Evolutionary conservation across 2,113 vertebrate genomes (phyloP).

Genomic region (Rhineura floridana): DNA sequence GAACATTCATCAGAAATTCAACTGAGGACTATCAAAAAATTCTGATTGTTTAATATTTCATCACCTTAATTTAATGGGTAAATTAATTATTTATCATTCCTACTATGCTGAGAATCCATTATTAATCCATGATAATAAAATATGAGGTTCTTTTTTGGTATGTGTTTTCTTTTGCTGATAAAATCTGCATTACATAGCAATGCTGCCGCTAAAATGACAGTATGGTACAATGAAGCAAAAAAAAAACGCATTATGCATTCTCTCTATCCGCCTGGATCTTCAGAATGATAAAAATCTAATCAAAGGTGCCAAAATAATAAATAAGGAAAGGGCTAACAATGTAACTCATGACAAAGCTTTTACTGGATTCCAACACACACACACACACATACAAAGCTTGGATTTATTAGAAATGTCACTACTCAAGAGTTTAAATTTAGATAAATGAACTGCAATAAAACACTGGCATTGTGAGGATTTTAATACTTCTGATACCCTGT

Average conservation of each 20-base stretch:
- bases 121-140: slow-evolving; percentile 52
- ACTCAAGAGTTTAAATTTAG: slow-evolving; percentile 64
- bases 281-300: slow-evolving; percentile 57
- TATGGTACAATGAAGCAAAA: slow-evolving; percentile 62
- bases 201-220: slow-evolving; percentile 57
- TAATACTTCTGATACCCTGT: slow-evolving; percentile 63
- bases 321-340: slow-evolving; percentile 64
- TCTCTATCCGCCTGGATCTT: slow-evolving; percentile 59
- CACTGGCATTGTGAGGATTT: slow-evolving; percentile 74
- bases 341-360: slow-evolving; percentile 33
- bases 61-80: slow-evolving; percentile 48
- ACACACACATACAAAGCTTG: slow-evolving; percentile 39
- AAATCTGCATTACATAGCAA: slow-evolving; percentile 52
- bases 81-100: slow-evolving; percentile 39
- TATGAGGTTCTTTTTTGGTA: not conserved
- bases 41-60: slow-evolving; percentile 38
- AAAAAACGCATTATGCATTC: slow-evolving; percentile 51
- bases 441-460: slow-evolving; percentile 77
- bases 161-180: slow-evolving; percentile 44
- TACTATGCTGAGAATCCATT: slow-evolving; percentile 50
- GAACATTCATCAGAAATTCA: slow-evolving; percentile 51
- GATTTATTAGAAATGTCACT: slow-evolving; percentile 62
- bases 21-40: slow-evolving; percentile 47
- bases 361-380: slow-evolving; percentile 26
- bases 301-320: slow-evolving; percentile 66